Evolutionary conservation across 2,888 invertebrate genomes (phyloP).

Genomic region (Drosophila stalkeri): DNA sequence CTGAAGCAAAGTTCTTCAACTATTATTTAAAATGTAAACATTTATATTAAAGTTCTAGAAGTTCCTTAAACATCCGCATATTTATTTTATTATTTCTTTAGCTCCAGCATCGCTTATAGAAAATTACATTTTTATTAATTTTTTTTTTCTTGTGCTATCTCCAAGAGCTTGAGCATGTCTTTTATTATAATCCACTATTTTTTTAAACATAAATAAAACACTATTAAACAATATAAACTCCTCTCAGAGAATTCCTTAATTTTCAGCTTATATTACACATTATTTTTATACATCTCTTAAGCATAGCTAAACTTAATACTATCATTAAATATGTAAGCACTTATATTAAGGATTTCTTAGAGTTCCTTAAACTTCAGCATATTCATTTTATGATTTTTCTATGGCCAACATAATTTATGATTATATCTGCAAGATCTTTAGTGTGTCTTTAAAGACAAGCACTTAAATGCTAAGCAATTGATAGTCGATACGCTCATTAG

Average conservation of each 20-base stretch:
- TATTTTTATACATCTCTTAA: no score
- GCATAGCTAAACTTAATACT: background rate
- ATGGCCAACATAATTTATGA: background rate
- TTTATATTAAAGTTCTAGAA: background rate
- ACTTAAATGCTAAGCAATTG: slow-evolving; percentile 28
- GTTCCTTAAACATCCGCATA: background rate
- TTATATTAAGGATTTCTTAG: background rate
- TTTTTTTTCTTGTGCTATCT: background rate
- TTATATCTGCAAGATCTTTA: slow-evolving; percentile 24
- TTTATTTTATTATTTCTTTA: background rate
- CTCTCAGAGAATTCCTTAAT: background rate
- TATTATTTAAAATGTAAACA: no score
- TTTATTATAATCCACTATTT: no score
- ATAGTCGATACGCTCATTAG: slow-evolving; percentile 41
- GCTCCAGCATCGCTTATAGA: no score
- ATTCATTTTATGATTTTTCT: background rate
- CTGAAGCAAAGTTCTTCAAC: background rate
- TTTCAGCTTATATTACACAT: background rate
- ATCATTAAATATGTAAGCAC: background rate
- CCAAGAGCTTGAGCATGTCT: no score
- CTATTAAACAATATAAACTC: no score
- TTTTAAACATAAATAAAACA: no score
- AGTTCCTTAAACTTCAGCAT: background rate
- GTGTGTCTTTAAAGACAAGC: slow-evolving; percentile 17
- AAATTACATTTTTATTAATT: background rate